Evolutionary conservation across 2,113 vertebrate genomes (phyloP).

Genomic region (Phrynosoma platyrhinos): DNA sequence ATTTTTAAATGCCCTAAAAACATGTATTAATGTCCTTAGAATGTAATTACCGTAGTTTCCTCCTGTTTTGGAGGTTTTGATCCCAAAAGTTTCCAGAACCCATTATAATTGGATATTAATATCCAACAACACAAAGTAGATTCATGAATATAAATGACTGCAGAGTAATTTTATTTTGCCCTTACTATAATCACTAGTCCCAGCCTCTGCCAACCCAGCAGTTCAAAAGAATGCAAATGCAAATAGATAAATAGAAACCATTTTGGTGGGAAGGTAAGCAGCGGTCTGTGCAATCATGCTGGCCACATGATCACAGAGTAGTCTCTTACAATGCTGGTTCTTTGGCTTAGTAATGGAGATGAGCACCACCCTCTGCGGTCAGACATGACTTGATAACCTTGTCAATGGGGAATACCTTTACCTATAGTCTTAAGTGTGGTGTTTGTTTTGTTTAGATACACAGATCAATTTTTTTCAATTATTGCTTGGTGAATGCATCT

Average conservation of each 20-base stretch:
- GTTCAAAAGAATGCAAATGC: no score
- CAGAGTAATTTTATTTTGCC: background rate
- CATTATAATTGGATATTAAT: conserved; percentile 18
- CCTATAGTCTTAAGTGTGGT: background rate
- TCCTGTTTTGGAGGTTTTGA: background rate
- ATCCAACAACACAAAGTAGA: background rate
- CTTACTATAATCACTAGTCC: background rate
- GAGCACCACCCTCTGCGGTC: no score
- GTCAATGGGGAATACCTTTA: no score
- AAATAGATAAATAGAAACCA: no score
- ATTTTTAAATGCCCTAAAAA: background rate
- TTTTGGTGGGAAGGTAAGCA: no score
- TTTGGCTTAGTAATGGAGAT: no score
- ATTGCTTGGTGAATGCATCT: background rate
- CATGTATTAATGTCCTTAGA: background rate
- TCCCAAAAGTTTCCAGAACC: background rate
- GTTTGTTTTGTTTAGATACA: background rate
- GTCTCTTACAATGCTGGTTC: no score
- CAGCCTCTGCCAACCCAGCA: no score
- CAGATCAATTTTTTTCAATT: background rate
- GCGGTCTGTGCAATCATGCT: no score
- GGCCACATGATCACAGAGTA: no score
- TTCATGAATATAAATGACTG: conserved; percentile 4
- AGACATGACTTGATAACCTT: no score
- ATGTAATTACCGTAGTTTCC: background rate